Evolutionary conservation across 37 sponge, comb jelly and placozoan species (phyloP).

Genomic region (Diacarnus erythraeanus): DNA sequence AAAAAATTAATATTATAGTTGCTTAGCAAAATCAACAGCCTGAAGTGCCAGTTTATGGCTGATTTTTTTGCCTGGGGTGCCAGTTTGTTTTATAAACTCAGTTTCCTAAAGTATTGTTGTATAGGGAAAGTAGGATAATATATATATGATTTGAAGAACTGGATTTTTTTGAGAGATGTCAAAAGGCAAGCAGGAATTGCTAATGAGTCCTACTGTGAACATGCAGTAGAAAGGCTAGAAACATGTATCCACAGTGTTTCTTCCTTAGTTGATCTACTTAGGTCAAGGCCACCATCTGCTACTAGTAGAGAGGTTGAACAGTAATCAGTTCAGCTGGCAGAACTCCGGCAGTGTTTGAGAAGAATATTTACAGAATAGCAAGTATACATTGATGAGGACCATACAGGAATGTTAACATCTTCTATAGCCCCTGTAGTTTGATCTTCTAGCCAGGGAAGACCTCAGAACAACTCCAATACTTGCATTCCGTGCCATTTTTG

Average conservation of each 20-base stretch:
- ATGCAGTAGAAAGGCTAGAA: constrained; percentile 28
- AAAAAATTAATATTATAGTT: no score
- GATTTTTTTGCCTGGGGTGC: no score
- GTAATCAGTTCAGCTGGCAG: constrained; percentile 2
- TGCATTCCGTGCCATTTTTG: constrained; percentile 39
- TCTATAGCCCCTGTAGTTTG: constrained; percentile 13
- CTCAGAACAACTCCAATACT: constrained; percentile 32
- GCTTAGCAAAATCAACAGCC: no score
- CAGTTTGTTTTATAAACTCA: no score
- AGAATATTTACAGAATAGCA: constrained; percentile 19
- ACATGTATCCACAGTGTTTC: neutral
- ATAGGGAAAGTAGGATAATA: no score
- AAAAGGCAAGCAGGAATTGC: constrained; percentile 22
- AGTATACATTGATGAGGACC: constrained; percentile 4
- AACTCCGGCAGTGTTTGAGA: constrained; percentile 1
- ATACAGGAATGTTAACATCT: neutral
- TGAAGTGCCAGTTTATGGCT: no score
- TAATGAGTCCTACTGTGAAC: constrained; percentile 11
- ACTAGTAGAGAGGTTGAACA: neutral
- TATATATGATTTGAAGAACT: no score
- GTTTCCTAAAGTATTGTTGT: no score
- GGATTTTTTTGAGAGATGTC: constrained; percentile 5
- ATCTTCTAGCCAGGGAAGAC: neutral
- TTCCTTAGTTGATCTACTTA: neutral
- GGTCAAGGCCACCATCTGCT: neutral